Conservation (phyloP, 2,113 vertebrate species). For the Microtus pennsylvanicus region DNA sequence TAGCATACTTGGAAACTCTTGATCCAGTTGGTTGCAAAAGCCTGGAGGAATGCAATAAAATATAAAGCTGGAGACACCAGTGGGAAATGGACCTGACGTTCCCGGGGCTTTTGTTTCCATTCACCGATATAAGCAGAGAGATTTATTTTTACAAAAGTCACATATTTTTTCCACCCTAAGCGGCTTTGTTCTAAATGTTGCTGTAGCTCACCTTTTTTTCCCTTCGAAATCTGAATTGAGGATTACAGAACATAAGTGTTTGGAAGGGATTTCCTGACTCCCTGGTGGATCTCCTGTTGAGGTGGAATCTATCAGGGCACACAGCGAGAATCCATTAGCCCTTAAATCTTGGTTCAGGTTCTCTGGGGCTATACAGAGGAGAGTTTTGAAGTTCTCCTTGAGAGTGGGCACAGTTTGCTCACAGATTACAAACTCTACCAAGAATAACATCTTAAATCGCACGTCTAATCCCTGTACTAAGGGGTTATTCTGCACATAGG, state of each 20-base stretch:
- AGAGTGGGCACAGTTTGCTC: slow-evolving; percentile 48
- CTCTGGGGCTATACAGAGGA: slow-evolving; percentile 67
- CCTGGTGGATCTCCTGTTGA: slow-evolving; percentile 66
- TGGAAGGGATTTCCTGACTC: slow-evolving; percentile 75
- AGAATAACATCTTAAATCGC: slow-evolving; percentile 46
- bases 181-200: slow-evolving; percentile 43
- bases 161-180: slow-evolving; percentile 46
- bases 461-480: slow-evolving; percentile 40
- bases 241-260: slow-evolving; percentile 77
- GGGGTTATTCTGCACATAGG: not conserved
- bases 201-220: not conserved
- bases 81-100: slow-evolving; percentile 46
- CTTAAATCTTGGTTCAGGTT: slow-evolving; percentile 62
- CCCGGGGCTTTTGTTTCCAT: not conserved
- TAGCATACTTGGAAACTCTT: slow-evolving; percentile 50
- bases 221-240: slow-evolving; percentile 76
- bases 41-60: slow-evolving; percentile 58
- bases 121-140: not conserved
- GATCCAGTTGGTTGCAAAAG: slow-evolving; percentile 59
- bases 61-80: slow-evolving; percentile 51
- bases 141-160: slow-evolving; percentile 66
- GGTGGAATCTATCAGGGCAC: slow-evolving; percentile 77
- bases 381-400: slow-evolving; percentile 65
- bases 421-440: not conserved
- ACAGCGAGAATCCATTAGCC: slow-evolving; percentile 65